Evolutionary conservation across 2,797 vertebrate genomes (phyloP).

Genomic region (Rhinoraja longicauda): DNA sequence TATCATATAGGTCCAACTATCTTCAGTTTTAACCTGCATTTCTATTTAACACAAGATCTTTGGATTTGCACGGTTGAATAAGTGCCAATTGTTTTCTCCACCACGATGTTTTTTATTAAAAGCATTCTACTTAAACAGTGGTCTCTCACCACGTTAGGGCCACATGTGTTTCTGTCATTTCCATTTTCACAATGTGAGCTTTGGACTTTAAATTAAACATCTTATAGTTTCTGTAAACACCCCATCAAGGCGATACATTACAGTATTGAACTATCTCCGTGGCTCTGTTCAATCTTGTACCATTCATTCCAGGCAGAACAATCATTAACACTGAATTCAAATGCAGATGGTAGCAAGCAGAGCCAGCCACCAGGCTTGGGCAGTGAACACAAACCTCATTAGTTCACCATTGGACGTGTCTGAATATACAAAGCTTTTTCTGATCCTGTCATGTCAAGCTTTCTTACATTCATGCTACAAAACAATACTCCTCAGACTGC

Average conservation of each 20-base stretch:
- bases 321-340: constrained; percentile 9
- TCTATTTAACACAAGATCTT: not conserved
- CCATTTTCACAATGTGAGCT: not conserved
- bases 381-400: not conserved
- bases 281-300: constrained; percentile 23
- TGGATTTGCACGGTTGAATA: not conserved
- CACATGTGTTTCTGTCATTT: not conserved
- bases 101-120: not conserved
- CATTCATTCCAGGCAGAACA: constrained; percentile 24
- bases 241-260: not conserved
- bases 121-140: not conserved
- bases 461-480: not conserved
- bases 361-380: not conserved
- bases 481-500: not conserved
- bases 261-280: not conserved
- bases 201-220: constrained; percentile 9
- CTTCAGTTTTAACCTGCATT: no score
- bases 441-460: not conserved
- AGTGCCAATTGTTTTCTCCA: not conserved
- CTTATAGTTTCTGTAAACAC: not conserved
- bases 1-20: no score
- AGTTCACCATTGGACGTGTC: not conserved
- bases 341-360: constrained; percentile 16
- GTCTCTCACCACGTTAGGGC: not conserved
- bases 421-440: constrained; percentile 2